Evolutionary conservation across 2,888 invertebrate genomes (phyloP), one percentile per base, ranked within the genome.

Genomic region (Vandiemenella viatica): DNA sequence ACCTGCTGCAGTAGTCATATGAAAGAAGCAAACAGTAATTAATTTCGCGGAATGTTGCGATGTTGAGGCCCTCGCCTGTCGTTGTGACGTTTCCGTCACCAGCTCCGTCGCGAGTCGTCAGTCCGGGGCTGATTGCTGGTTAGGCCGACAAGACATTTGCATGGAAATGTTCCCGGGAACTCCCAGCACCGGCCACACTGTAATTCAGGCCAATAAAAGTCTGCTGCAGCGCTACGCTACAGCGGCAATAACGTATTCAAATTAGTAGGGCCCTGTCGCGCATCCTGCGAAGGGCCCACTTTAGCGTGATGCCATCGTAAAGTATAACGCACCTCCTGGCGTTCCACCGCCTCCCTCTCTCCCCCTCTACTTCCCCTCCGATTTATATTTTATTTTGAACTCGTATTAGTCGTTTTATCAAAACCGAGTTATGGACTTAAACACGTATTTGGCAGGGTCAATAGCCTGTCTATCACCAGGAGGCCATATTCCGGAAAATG

Each of bases 141-240:
- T 42, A 19, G 38, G 42, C 42, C 20, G 17, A 19, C 42, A 20
- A 15, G 19, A 19, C 42, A 42, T 42, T 42, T 42, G 42, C 42
- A 42, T 42, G 42, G 42, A 19, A 42, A 42, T 42, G 42, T 42
- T 42, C 21, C 19, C 19, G 18, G 42, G 42, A 38, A 38, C 38
- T 38, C 16, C 38, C n/a, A 16, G 21, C 42, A n/a, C 21, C 13
- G 42, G 42, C 42, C 42, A 42, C 42, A 42, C 42, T 42, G 42
- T 42, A 42, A 42, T 42, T 42, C 42, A 42, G 42, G 42, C 42
- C 42, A 42, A 42, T 42, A 21, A 42, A 42, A 42, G 32, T n/a
- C 42, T 17, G 42, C 19, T 19, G 42, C 8, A 19, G 42, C 16
- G 42, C 42, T 42, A 19, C 42, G 42, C 42, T 42, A 42, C 21